Conservation (phyloP, 2,113 vertebrate species). For the Gymnocephalus cernua region DNA sequence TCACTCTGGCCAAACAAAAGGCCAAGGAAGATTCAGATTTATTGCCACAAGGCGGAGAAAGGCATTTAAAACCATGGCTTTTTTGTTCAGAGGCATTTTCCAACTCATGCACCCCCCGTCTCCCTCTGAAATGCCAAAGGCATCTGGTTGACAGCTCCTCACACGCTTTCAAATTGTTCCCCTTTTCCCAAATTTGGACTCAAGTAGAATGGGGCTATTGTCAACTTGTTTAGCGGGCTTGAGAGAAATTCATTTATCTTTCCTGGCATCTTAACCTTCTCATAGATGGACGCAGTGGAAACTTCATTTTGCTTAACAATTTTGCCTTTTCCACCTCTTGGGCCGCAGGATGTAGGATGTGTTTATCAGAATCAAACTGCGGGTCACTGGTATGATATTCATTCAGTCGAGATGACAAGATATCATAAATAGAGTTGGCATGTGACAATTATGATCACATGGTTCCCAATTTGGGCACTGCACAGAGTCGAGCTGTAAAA, state of each 20-base stretch:
- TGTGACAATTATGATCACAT: slow-evolving; percentile 49
- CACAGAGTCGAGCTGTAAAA: slow-evolving; percentile 54
- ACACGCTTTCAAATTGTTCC: slow-evolving; percentile 80
- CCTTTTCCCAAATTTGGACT: slow-evolving; percentile 60
- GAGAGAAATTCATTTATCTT: slow-evolving; percentile 55
- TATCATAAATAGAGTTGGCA: slow-evolving; percentile 47
- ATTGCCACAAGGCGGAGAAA: slow-evolving; percentile 56
- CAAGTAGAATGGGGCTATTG: slow-evolving; percentile 77
- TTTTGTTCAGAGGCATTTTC: slow-evolving; percentile 78
- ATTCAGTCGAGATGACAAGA: slow-evolving; percentile 55
- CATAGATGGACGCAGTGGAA: slow-evolving; percentile 25
- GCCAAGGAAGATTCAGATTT: slow-evolving; percentile 63
- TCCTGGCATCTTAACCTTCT: slow-evolving; percentile 26
- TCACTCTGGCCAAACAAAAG: slow-evolving; percentile 66
- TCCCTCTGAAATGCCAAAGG: slow-evolving; percentile 76
- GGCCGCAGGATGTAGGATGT: slow-evolving; percentile 52
- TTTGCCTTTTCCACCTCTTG: slow-evolving; percentile 15
- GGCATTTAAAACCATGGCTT: slow-evolving; percentile 69
- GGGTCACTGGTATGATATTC: slow-evolving; percentile 79
- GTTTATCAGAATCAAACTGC: slow-evolving; percentile 67
- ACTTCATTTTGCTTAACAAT: slow-evolving; percentile 13
- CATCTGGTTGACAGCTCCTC: slow-evolving; percentile 63
- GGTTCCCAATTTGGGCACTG: slow-evolving; percentile 38
- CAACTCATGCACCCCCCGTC: slow-evolving; percentile 71
- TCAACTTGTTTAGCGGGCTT: slow-evolving; percentile 36